Percentiles rank a stretch among this genome's conserved stretches.
Evolutionary conservation across 2,797 vertebrate species (phyloP).

Genomic region (Spinibarbus caldwelli): DNA sequence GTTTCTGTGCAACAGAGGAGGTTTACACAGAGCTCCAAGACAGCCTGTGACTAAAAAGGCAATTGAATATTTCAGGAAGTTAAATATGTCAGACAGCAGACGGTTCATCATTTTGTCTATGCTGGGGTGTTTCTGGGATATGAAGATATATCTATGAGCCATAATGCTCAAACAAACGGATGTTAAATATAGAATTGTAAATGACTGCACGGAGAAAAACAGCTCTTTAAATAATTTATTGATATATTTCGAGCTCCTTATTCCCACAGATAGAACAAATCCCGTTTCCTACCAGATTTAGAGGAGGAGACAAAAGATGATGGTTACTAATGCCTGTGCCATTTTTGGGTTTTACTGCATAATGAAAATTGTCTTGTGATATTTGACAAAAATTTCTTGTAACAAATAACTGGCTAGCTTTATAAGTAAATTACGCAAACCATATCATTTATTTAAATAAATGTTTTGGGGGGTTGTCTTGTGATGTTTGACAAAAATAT

Average conservation of each 20-base stretch:
- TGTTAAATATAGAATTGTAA: constrained; percentile 76
- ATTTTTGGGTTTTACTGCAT: constrained; percentile 48
- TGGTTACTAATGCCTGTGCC: constrained; percentile 53
- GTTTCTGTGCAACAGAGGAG: constrained; percentile 18
- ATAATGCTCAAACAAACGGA: constrained; percentile 70
- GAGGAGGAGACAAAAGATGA: constrained; percentile 60
- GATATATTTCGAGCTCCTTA: constrained; percentile 62
- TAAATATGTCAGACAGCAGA: constrained; percentile 60
- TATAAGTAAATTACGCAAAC: neutral
- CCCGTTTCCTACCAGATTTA: constrained; percentile 57
- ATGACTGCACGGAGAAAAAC: constrained; percentile 70
- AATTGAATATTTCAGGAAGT: constrained; percentile 68
- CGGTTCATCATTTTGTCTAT: constrained; percentile 65
- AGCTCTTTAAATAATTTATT: constrained; percentile 75
- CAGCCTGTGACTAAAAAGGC: constrained; percentile 61
- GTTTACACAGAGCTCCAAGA: constrained; percentile 61
- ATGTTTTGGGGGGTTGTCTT: neutral
- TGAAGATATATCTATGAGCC: constrained; percentile 68
- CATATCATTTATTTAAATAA: neutral
- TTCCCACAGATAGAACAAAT: constrained; percentile 60
- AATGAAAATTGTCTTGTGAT: constrained; percentile 30
- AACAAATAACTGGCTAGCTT: neutral
- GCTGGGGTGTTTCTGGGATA: constrained; percentile 60
- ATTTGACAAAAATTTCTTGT: neutral
- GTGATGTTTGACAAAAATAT: neutral